Evolutionary conservation across 2,797 vertebrate species (phyloP), one percentile per base, ranked within the genome.

Genomic region (Gadopsis marmoratus): DNA sequence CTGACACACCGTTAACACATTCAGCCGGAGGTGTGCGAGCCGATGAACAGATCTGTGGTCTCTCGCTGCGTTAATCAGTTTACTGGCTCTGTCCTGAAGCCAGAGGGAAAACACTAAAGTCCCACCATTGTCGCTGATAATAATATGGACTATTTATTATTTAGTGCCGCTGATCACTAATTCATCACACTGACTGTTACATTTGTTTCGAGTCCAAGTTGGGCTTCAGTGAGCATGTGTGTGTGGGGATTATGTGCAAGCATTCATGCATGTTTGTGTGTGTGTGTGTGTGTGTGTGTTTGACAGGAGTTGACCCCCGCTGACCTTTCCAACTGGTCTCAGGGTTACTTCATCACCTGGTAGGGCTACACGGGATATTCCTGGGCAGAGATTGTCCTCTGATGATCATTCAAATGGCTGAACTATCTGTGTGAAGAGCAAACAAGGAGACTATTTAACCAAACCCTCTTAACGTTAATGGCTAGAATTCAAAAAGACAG

Each of bases 141-240:
- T 89, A 89, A 84, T 70, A 70, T 76, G 55, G 80, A 17, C 35
- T n/a, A 88, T 95, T 51, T 88, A 95, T 95, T 94, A 95, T 95
- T 94, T 63, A 95, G 63, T 14, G 74, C 74, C 29, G 50, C 67
- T 76, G 48, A 86, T 94, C 69, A 91, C 68, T 93, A 89, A 94
- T 93, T 94, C 76, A 95, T 91, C 64, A 76, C 45, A 50, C 41
- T 50, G 86, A 78, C 71, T 73, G 56, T 78, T 67, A 58, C 45
- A 68, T 87, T 83, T 79, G 81, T 82, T 82, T 37, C 78, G 51
- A 66, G 83, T 70, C 70, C 53, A 50, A 7, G 62, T 66, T 17
- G 37, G 58, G 79, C 68, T 50, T 68, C 47, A 16, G 33, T 66
- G 71, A 56, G 64, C 53, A 6, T 68, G 85, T 82, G 80, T 82